Evolutionary conservation across 2,797 vertebrate species (phyloP).

Genomic region (Sandelia bainsii): DNA sequence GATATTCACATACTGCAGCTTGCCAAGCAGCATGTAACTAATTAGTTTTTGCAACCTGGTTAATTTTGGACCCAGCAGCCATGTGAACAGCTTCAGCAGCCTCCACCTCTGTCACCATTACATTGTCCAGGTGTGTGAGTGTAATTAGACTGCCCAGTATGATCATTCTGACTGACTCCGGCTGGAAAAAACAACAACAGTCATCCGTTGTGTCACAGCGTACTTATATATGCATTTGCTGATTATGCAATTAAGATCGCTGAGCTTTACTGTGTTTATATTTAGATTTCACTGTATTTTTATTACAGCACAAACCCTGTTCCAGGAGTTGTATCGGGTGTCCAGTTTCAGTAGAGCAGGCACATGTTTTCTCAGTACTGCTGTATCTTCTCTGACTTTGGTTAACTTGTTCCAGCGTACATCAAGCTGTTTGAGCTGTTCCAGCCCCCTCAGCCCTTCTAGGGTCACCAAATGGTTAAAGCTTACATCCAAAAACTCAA

Average conservation of each 20-base stretch:
- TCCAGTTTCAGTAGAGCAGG: slow-evolving; percentile 80
- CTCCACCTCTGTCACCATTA: slow-evolving; percentile 84
- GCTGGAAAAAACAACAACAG: slow-evolving; percentile 59
- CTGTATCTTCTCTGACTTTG: slow-evolving; percentile 79
- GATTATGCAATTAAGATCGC: not conserved
- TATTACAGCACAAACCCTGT: slow-evolving; percentile 69
- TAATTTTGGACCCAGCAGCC: slow-evolving; percentile 81
- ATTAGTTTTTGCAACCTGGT: slow-evolving; percentile 74
- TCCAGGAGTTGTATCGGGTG: slow-evolving; percentile 87
- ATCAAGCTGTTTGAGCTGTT: slow-evolving; percentile 85
- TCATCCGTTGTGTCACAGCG: no score
- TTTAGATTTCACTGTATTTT: not conserved
- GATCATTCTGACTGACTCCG: slow-evolving; percentile 76
- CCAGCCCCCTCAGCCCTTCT: slow-evolving; percentile 84
- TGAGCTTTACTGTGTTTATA: not conserved
- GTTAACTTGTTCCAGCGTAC: slow-evolving; percentile 89
- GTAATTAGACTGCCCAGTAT: slow-evolving; percentile 82
- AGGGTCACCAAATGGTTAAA: slow-evolving; percentile 84
- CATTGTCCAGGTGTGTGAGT: slow-evolving; percentile 84
- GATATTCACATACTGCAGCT: not conserved
- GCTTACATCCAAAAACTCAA: slow-evolving; percentile 88
- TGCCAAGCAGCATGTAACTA: not conserved
- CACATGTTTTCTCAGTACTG: slow-evolving; percentile 84
- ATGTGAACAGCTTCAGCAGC: slow-evolving; percentile 70
- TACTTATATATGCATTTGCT: not conserved